Conservation (phyloP, 2,888 invertebrate genomes). For the Nemotelus pantherinus region DNA sequence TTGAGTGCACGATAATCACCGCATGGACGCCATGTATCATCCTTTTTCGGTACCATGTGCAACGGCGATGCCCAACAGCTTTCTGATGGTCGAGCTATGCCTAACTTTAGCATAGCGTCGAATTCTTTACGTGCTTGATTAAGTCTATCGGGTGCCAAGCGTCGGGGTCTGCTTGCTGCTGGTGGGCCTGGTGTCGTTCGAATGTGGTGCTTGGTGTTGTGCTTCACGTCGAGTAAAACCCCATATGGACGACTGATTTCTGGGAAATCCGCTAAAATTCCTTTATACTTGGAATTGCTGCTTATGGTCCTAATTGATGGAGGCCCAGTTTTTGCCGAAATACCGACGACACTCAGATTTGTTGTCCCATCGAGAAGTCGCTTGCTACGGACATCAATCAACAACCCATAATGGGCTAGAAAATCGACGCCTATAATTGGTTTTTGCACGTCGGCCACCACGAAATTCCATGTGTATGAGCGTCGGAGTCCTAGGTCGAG, state of each 20-base stretch:
- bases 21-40: slow-evolving; percentile 56
- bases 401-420: slow-evolving; percentile 35
- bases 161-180: neutral
- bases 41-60: slow-evolving; percentile 55
- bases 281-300: neutral
- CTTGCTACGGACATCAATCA: neutral
- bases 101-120: slow-evolving; percentile 50
- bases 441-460: slow-evolving; percentile 54
- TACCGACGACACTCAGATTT: neutral
- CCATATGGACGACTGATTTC: neutral
- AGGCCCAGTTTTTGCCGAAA: neutral
- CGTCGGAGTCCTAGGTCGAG: slow-evolving; percentile 55
- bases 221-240: neutral
- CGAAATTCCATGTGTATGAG: slow-evolving; percentile 54
- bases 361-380: slow-evolving; percentile 2
- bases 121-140: neutral
- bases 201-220: slow-evolving; percentile 16
- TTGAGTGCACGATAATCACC: slow-evolving; percentile 58
- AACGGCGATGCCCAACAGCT: slow-evolving; percentile 62
- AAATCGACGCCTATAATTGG: slow-evolving; percentile 57
- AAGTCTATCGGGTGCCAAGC: neutral
- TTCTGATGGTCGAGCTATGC: slow-evolving; percentile 62
- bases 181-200: slow-evolving; percentile 2
- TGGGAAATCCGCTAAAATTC: neutral
- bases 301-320: neutral